Base-by-base conservation (phyloP, 2,888 invertebrate species). In the Noctua fimbriata region DNA sequence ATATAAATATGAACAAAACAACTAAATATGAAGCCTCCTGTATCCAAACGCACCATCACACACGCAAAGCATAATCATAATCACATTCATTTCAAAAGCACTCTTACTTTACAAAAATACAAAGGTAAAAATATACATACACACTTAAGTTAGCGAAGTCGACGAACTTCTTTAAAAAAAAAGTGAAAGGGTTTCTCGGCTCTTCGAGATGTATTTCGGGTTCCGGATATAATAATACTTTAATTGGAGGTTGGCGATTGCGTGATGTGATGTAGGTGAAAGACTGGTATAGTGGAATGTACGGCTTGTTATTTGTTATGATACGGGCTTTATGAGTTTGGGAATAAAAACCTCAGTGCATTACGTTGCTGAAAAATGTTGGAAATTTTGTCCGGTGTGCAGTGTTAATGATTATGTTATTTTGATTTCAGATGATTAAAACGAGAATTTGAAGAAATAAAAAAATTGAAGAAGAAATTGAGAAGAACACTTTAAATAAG, bases 151-250 rank as follows among this genome's bases (percentile, higher is more conserved):
- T 10, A 63, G 52, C 7, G 12, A 55, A 47, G 85, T 76, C 78
- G 72, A 84, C 76, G 84, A 86, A 83, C 78, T 52, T 63, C 32
- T 24, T 76, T n/a, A n/a, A n/a, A 16, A 58, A 78, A 83, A 86
- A 86, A 86, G 86, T 86, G 86, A 86, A 86, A 86, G 86, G 86
- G 87, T 75, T 73, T 71, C 32, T 74, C 28, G 0, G 5, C 7
- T 41, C 69, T 60, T 74, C 69, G 36, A 73, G 72, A 77, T 76
- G 44, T 41, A 63, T 60, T 77, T 70, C 58, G 72, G 74, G 84
- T 69, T 66, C 58, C 70, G 70, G 63, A 52, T 69, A 58, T 24
- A 76, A 28, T 69, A 49, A 74, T n/a, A 52, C 44, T 32, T 32
- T 84, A 83, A 77, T 87, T 86, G 84, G 32, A 58, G 32, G 65